Evolutionary conservation across 1,140 invertebrate genomes (phyloP).

Genomic region (Drosophila santomea): DNA sequence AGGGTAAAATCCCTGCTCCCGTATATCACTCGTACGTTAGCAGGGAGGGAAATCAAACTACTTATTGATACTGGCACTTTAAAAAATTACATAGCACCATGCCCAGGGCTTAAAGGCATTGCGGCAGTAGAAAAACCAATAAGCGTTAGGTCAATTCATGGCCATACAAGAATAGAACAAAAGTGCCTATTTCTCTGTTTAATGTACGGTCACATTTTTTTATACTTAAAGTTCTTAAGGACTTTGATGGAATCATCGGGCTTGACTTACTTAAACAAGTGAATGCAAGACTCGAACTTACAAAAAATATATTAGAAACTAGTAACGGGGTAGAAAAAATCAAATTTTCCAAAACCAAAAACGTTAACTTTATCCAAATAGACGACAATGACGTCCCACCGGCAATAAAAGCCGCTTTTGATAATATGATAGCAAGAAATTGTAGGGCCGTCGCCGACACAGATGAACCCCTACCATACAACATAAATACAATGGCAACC

Average conservation of each 20-base stretch:
- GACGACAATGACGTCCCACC: no score
- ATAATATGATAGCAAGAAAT: no score
- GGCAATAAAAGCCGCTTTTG: no score
- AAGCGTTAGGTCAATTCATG: not conserved
- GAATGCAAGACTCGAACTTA: no score
- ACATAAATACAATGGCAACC: no score
- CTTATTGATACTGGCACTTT: not conserved
- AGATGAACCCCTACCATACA: no score
- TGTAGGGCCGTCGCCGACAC: no score
- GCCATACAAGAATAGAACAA: not conserved
- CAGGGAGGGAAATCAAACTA: not conserved
- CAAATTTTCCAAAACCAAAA: no score
- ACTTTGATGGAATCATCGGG: not conserved
- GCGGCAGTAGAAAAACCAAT: not conserved
- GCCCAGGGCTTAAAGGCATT: constrained; percentile 3
- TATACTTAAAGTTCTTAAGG: not conserved
- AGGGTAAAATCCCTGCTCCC: not conserved
- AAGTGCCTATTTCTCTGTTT: not conserved
- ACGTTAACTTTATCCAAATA: no score
- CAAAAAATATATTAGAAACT: no score
- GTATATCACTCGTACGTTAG: not conserved
- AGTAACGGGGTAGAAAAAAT: no score
- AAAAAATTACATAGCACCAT: constrained; percentile 2
- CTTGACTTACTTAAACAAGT: not conserved
- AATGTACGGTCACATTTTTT: not conserved